A percentile compares a stretch with the other conserved stretches of the same genome.
Evolutionary conservation across 2,888 invertebrate genomes (phyloP).

Genomic region (Rotaria macrura): DNA sequence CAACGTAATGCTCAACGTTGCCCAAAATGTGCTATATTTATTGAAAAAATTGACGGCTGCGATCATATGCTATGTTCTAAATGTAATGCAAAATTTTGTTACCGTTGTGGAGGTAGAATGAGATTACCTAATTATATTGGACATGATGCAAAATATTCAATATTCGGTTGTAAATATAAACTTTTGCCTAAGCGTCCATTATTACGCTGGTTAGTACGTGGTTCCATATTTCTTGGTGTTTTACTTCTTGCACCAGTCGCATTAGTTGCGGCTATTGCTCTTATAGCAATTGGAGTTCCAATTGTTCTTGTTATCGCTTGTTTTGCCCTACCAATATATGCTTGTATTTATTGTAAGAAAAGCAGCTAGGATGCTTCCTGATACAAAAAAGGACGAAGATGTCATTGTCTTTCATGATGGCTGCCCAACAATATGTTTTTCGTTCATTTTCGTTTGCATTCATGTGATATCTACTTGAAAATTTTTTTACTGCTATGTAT

Average conservation of each 20-base stretch:
- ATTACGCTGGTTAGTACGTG: conserved; percentile 14
- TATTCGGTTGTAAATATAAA: conserved; percentile 18
- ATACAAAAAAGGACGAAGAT: background rate
- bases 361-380: too few species aligned
- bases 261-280: background rate
- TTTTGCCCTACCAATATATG: background rate
- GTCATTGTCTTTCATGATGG: background rate
- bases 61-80: conserved; percentile 6
- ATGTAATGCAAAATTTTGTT: conserved; percentile 10
- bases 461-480: background rate
- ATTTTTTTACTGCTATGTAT: background rate
- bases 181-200: background rate
- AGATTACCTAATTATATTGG: background rate
- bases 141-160: background rate
- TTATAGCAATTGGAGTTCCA: background rate
- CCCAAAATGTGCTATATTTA: background rate
- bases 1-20: conserved; percentile 1
- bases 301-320: background rate
- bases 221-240: background rate
- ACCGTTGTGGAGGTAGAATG: background rate
- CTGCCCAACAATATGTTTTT: background rate
- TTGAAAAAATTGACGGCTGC: conserved; percentile 17
- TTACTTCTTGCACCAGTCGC: background rate
- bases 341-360: background rate
- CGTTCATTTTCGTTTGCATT: background rate